Evolutionary conservation across 2,113 vertebrate genomes (phyloP).

Genomic region (Salvator merianae): DNA sequence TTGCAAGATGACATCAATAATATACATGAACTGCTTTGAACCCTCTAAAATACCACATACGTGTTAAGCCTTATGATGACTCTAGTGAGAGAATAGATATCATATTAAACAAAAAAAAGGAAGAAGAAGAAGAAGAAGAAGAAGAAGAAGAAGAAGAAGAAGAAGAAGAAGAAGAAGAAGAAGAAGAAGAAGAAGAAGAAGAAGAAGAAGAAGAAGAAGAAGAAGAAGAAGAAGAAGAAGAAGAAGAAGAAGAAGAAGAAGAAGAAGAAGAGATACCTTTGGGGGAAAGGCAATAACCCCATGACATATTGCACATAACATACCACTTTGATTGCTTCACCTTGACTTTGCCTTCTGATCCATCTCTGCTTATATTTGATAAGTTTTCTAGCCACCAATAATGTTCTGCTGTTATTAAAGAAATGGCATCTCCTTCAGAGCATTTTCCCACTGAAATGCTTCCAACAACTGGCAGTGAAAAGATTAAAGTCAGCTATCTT

Average conservation of each 20-base stretch:
- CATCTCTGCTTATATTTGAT: conserved; percentile 2
- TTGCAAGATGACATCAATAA: not conserved
- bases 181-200: no score
- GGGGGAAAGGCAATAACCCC: not conserved
- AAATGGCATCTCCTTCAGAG: conserved; percentile 5
- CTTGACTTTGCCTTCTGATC: conserved; percentile 7
- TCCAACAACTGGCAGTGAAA: conserved; percentile 15
- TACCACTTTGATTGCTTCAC: conserved; percentile 9
- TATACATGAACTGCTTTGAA: not conserved
- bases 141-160: no score
- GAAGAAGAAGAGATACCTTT: not conserved
- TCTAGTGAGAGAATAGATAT: not conserved
- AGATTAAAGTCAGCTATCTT: conserved; percentile 18
- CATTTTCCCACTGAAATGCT: not conserved
- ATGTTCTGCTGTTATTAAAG: conserved; percentile 20
- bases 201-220: no score
- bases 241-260: no score
- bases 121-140: no score
- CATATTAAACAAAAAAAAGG: no score
- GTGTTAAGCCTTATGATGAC: not conserved
- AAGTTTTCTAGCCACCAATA: not conserved
- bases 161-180: no score
- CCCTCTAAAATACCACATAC: not conserved
- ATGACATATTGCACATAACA: not conserved
- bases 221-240: no score